Percentiles rank a stretch among this genome's conserved stretches.
phyloP scores from a whole-genome alignment of 2,797 vertebrate species.

The Spinus olivaceus region DNA sequence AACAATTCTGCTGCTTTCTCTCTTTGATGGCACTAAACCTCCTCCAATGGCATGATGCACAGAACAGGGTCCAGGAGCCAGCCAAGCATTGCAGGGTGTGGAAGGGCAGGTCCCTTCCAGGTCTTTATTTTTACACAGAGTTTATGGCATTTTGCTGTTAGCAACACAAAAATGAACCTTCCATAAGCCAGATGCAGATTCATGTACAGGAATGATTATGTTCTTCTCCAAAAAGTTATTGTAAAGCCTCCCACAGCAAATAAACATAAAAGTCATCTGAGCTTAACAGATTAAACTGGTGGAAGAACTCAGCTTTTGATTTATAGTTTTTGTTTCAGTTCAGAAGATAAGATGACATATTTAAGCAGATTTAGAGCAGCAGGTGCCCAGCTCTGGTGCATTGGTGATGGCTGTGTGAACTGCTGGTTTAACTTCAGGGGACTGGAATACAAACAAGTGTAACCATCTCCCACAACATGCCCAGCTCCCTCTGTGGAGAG shows the following conservation, averaged over 20 bases:
- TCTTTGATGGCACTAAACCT: constrained; percentile 49
- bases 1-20: constrained; percentile 30
- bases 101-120: neutral
- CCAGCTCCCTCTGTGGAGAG: neutral
- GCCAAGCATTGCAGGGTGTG: neutral
- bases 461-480: fast-evolving
- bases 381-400: neutral
- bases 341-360: neutral
- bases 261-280: neutral
- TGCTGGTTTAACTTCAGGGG: neutral
- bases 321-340: neutral
- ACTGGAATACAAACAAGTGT: neutral
- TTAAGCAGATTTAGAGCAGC: neutral
- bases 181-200: neutral
- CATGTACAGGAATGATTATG: neutral
- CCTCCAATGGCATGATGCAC: neutral
- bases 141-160: neutral
- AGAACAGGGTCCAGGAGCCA: constrained; percentile 18
- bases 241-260: neutral
- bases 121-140: constrained; percentile 14
- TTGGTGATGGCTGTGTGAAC: neutral
- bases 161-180: constrained; percentile 19
- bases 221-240: neutral
- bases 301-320: neutral
- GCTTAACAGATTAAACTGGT: neutral